These are phyloP conservation scores for Acrossocheilus fasciatus DNA, from an alignment of 2,797 vertebrate species.

Conservation along the genomic window DNA sequence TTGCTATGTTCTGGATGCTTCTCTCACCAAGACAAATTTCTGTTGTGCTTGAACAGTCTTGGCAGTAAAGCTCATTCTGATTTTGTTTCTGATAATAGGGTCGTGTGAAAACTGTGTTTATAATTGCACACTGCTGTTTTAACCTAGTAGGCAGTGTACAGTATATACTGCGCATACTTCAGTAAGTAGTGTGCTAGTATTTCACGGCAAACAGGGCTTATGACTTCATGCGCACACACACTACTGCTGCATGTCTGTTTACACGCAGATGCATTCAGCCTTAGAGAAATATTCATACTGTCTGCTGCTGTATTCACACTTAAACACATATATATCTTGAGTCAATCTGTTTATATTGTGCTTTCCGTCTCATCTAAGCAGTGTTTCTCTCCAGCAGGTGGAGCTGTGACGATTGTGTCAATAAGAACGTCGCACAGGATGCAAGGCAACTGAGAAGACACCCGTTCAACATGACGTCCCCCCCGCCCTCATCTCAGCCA, in stretches of 20 bases:
- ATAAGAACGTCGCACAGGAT: constrained; percentile 41
- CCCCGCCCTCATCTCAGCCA: constrained; percentile 70
- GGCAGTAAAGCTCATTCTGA: not conserved
- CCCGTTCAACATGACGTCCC: constrained; percentile 62
- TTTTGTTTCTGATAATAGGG: not conserved
- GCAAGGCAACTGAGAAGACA: constrained; percentile 53
- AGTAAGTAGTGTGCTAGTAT: not conserved
- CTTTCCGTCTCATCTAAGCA: not conserved
- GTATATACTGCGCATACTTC: not conserved
- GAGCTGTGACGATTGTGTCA: constrained; percentile 40
- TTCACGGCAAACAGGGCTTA: not conserved
- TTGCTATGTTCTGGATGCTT: not conserved
- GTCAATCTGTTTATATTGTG: not conserved
- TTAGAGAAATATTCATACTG: not conserved
- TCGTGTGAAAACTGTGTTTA: not conserved
- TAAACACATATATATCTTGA: not conserved
- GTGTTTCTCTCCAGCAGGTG: constrained; percentile 52
- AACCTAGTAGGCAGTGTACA: too few species aligned
- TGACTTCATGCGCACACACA: not conserved
- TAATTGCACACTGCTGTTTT: not conserved
- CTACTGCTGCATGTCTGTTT: not conserved
- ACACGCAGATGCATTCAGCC: not conserved
- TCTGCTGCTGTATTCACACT: not conserved
- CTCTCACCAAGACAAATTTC: not conserved
- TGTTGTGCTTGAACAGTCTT: not conserved